phyloP scores from a whole-genome alignment of 2,888 invertebrate genomes.

The Thymelicus sylvestris region DNA sequence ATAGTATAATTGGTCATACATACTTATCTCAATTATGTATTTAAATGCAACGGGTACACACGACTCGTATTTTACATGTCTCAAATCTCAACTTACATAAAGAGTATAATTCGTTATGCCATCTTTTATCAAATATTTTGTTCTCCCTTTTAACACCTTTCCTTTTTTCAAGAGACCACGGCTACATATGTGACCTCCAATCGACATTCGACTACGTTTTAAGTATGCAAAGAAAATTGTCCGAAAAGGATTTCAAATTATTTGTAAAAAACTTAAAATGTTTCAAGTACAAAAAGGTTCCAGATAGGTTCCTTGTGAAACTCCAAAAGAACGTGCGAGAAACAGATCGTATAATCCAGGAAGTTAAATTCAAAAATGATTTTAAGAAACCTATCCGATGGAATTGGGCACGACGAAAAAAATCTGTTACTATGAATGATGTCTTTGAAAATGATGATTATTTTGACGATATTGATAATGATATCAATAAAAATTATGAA shows the following conservation, averaged over 20 bases:
- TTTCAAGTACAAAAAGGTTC: conserved; percentile 47
- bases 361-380: conserved; percentile 14
- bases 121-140: too few relatives aligned
- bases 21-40: too few relatives aligned
- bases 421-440: conserved; percentile 43
- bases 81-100: too few relatives aligned
- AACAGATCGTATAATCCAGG: conserved; percentile 21
- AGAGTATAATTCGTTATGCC: too few relatives aligned
- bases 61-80: too few relatives aligned
- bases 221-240: conserved; percentile 42
- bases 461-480: conserved; percentile 14
- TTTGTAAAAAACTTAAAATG: conserved; percentile 54
- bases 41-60: too few relatives aligned
- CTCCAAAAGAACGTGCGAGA: conserved; percentile 28
- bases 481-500: conserved; percentile 7
- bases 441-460: conserved; percentile 32
- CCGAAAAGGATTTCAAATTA: conserved; percentile 48
- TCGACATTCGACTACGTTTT: conserved; percentile 52
- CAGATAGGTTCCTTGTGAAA: conserved; percentile 48
- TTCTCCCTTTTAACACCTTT: conserved; percentile 39
- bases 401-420: conserved; percentile 58
- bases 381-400: conserved; percentile 43
- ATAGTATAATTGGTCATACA: too few relatives aligned
- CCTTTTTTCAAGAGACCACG: conserved; percentile 68
- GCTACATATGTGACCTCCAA: conserved; percentile 56